phyloP scores from a whole-genome alignment of 2,113 vertebrate species.

The Xenopus tropicalis region UCB_Xtro_10.0 CM004449.2:22997501-22998000 shows the following conservation, averaged over 20 bases:
- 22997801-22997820: neutral
- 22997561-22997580: slow-evolving; percentile 47
- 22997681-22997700: slow-evolving; percentile 44
- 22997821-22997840: too few relatives aligned
- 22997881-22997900: too few relatives aligned
- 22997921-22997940: too few relatives aligned
- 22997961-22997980: too few relatives aligned
- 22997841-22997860: too few relatives aligned
- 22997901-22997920: too few relatives aligned
- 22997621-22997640: slow-evolving; percentile 44
- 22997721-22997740: slow-evolving; percentile 14
- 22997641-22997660: slow-evolving; percentile 43
- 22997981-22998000: too few relatives aligned
- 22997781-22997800: neutral
- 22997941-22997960: too few relatives aligned
- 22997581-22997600: slow-evolving; percentile 36
- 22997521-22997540: slow-evolving; percentile 42
- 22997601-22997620: slow-evolving; percentile 41
- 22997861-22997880: too few relatives aligned
- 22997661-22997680: slow-evolving; percentile 40
- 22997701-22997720: slow-evolving; percentile 35
- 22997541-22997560: slow-evolving; percentile 36
- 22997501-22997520: slow-evolving; percentile 42
- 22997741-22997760: slow-evolving; percentile 1
- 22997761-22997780: neutral